A percentile compares a stretch with the other conserved stretches of the same genome.
Conservation (phyloP, 2,797 vertebrate species). For the Phalanger gymnotis region DNA sequence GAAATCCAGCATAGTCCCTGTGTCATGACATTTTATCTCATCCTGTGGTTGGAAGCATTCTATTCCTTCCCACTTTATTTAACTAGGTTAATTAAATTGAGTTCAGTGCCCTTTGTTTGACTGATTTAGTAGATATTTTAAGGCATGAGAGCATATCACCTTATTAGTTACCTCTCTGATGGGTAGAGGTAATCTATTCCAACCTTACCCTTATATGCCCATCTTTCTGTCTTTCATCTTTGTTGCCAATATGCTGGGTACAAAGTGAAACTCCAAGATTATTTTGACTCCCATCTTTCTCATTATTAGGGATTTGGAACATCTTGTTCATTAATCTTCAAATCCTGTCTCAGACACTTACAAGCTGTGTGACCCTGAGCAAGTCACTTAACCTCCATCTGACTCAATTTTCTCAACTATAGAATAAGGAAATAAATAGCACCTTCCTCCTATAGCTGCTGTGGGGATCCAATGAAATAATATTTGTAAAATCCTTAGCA, state of each 20-base stretch:
- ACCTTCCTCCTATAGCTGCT: background rate
- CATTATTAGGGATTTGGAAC: background rate
- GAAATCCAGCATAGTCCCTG: background rate
- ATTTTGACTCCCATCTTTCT: background rate
- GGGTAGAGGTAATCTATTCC: background rate
- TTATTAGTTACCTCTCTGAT: background rate
- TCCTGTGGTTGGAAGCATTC: background rate
- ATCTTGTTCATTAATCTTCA: background rate
- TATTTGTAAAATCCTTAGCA: background rate
- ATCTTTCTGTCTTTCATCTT: background rate
- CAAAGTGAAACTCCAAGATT: background rate
- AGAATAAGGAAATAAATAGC: background rate
- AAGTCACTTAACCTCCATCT: background rate
- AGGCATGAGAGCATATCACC: background rate
- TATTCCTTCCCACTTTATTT: background rate
- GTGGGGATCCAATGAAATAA: background rate
- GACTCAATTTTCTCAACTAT: background rate
- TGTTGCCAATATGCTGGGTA: background rate
- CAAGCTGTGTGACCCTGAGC: background rate
- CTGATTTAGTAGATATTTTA: background rate
- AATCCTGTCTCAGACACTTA: background rate
- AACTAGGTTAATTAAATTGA: background rate
- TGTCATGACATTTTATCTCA: background rate
- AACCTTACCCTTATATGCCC: background rate
- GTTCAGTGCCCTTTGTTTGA: background rate